These are phyloP conservation scores for Cremastinae sp. DNA, from an alignment of 2,888 invertebrate genomes.

Conservation along the genomic window DNA sequence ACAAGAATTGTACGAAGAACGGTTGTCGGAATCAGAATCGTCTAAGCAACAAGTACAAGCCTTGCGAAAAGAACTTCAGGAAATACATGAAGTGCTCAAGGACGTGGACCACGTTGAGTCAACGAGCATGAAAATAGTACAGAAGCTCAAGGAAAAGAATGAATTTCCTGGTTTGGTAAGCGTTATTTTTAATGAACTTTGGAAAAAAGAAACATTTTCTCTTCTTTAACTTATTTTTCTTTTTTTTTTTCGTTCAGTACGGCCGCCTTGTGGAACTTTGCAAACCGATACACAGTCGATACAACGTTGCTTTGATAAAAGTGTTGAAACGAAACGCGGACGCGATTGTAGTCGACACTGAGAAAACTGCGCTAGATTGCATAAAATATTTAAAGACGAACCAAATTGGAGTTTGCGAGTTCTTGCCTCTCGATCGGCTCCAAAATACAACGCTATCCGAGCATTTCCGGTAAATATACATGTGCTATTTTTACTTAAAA, in stretches of 20 bases:
- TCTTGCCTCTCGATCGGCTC: slow-evolving; percentile 93
- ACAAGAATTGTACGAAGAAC: slow-evolving; percentile 86
- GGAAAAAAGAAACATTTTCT: too few relatives aligned
- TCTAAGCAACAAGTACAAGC: slow-evolving; percentile 89
- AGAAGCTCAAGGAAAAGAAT: slow-evolving; percentile 94
- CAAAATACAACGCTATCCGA: background rate
- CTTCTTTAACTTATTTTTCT: background rate
- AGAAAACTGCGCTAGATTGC: slow-evolving; percentile 94
- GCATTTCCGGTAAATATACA: slow-evolving; percentile 46
- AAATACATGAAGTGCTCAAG: slow-evolving; percentile 92
- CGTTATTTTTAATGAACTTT: too few relatives aligned
- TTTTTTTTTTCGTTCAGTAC: slow-evolving; percentile 82
- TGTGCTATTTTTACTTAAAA: background rate
- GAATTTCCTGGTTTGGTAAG: slow-evolving; percentile 94
- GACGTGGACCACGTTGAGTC: slow-evolving; percentile 96
- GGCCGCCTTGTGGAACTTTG: slow-evolving; percentile 98
- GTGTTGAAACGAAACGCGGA: slow-evolving; percentile 98
- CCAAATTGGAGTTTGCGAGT: slow-evolving; percentile 96
- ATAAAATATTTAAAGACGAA: slow-evolving; percentile 96
- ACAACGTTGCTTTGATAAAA: slow-evolving; percentile 96
- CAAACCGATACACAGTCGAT: slow-evolving; percentile 97
- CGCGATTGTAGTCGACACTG: slow-evolving; percentile 97
- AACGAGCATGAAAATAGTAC: slow-evolving; percentile 94
- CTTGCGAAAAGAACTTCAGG: slow-evolving; percentile 90
- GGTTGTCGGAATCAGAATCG: slow-evolving; percentile 90